Evolutionary conservation across 2,113 vertebrate species (phyloP).

Genomic region (Gambusia holbrooki): DNA sequence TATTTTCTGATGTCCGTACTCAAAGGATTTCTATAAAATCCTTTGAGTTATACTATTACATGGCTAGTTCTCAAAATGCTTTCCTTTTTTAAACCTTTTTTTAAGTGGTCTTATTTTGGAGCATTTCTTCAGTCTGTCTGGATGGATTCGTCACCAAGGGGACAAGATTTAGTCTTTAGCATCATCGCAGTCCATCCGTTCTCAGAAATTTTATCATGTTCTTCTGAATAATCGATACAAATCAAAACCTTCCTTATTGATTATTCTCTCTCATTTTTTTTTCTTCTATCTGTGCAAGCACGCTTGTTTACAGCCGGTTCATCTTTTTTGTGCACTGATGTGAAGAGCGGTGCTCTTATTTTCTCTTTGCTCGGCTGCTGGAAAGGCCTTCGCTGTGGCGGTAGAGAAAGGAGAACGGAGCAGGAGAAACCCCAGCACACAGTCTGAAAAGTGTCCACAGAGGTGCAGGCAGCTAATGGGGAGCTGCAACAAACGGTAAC

Average conservation of each 20-base stretch:
- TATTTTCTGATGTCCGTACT: too few species aligned
- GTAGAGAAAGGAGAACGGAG: constrained; percentile 4
- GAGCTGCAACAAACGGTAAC: constrained; percentile 23
- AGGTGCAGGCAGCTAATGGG: constrained; percentile 43
- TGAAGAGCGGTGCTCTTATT: not conserved
- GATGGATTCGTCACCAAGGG: constrained; percentile 46
- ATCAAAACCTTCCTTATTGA: constrained; percentile 24
- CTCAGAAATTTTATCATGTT: constrained; percentile 53
- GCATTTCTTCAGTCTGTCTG: constrained; percentile 39
- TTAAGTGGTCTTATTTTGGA: constrained; percentile 11
- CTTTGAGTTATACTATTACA: too few species aligned
- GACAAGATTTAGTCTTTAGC: constrained; percentile 54
- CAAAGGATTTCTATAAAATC: too few species aligned
- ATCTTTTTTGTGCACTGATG: constrained; percentile 3
- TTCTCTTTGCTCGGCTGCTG: not conserved
- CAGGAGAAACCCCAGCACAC: constrained; percentile 23
- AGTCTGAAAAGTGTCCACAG: constrained; percentile 46
- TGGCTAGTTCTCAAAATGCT: too few species aligned
- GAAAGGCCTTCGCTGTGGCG: constrained; percentile 37
- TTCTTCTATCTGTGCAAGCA: not conserved
- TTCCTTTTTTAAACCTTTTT: too few species aligned
- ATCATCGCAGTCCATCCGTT: constrained; percentile 26
- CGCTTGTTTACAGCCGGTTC: not conserved
- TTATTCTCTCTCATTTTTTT: too few species aligned
- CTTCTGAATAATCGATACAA: constrained; percentile 47